Evolutionary conservation across 2,113 vertebrate species (phyloP), one percentile per base, ranked within the genome.

Genomic region (Cynocephalus volans): DNA sequence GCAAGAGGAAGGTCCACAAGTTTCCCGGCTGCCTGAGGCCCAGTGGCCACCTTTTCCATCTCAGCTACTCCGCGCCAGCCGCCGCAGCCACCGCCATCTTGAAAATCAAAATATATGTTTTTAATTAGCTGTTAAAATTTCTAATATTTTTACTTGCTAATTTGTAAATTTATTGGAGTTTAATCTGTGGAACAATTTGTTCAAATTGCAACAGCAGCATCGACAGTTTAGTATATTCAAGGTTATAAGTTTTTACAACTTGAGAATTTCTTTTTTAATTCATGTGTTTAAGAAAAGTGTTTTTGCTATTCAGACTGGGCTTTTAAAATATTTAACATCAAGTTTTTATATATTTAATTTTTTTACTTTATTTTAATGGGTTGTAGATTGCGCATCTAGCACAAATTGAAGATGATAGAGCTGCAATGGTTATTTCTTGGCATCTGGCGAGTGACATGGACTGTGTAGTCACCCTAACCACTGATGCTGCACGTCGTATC

Each of bases 341-440:
- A 36, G 31, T 62, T 92, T 94, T 81, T 81, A 54, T 77, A 21
- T 31, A 80, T 84, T 69, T 50, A 50, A 58, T 33, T 62, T 93
- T 95, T 76, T 76, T 72, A 21, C 62, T 67, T 96, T 58, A 15
- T 69, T 89, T 96, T 82, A 95, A 93, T 96, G 93, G 64, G 19
- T 54, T 97, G 14, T 98, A 99, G 99, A 99, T 99, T 84, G 99
- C 99, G 86, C 99, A 99, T 95, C 97, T 99, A 96, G 99, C 99
- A 1, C 97, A 98, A 45, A 98, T 99, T 10, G 98, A 99, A 96
- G 99, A 99, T 64, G 98, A 99, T 0, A 98, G 98, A 82, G 99
- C 98, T 0, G 99, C 99, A 5, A 98, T 98, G 96, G 99, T 99
- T 8, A 99, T 99, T 97, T 99, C 99, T 64, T 99, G 99, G 99